A percentile compares a stretch with the other conserved stretches of the same genome.
Evolutionary conservation across 1,140 invertebrate species (phyloP).

Genomic region (Cydia pomonella): DNA sequence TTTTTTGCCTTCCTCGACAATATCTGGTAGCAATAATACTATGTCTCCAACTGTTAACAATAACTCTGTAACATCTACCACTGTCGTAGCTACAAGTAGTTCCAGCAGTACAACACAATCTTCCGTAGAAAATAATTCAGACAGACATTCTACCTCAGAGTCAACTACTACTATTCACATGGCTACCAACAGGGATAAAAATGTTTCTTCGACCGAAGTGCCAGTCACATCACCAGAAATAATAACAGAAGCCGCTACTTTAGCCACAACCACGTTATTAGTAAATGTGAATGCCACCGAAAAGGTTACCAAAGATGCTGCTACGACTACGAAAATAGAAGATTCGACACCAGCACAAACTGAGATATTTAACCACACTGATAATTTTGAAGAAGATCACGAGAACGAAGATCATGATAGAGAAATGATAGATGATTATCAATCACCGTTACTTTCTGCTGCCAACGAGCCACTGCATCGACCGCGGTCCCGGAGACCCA

Average conservation of each 20-base stretch:
- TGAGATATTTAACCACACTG: constrained; percentile 23
- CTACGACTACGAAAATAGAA: background rate
- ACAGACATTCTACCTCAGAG: background rate
- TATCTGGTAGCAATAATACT: background rate
- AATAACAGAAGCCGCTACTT: background rate
- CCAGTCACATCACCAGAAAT: background rate
- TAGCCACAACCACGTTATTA: background rate
- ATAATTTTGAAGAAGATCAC: constrained; percentile 14
- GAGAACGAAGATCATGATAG: constrained; percentile 6
- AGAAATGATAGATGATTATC: constrained; percentile 59
- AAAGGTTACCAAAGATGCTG: background rate
- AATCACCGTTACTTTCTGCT: constrained; percentile 70
- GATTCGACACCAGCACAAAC: constrained; percentile 9
- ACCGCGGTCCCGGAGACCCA: constrained; percentile 67
- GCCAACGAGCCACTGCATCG: constrained; percentile 67
- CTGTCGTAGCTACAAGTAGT: background rate
- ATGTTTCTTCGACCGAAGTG: background rate
- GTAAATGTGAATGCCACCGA: background rate
- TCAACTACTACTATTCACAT: background rate
- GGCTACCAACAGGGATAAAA: background rate
- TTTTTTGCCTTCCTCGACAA: background rate
- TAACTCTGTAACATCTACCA: background rate
- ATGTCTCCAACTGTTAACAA: background rate
- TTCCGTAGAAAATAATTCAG: background rate
- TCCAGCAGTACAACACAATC: background rate